These are phyloP conservation scores for Hippocampus comes DNA, from an alignment of 2,113 vertebrate species.

Conservation along the genomic window DNA sequence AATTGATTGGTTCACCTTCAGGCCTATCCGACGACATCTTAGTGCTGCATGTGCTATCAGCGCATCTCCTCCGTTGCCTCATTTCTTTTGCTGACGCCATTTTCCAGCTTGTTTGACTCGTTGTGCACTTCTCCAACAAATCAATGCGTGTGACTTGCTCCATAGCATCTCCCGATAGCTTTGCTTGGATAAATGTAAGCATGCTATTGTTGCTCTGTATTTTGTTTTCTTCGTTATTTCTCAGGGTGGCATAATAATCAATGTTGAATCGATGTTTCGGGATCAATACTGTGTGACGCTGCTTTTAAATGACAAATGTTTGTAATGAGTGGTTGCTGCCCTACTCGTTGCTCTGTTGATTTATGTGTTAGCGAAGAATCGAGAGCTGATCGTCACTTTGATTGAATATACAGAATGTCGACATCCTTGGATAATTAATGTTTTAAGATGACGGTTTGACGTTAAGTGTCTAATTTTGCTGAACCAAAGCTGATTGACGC, in stretches of 20 bases:
- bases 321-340: not conserved
- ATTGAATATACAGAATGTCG: not conserved
- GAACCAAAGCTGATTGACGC: not conserved
- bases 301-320: too few species aligned
- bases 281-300: too few species aligned
- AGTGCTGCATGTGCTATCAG: slow-evolving; percentile 53
- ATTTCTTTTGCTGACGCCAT: slow-evolving; percentile 9
- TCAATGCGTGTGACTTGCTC: not conserved
- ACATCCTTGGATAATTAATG: not conserved
- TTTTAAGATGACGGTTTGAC: not conserved
- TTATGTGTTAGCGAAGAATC: not conserved
- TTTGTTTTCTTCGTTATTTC: not conserved
- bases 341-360: not conserved
- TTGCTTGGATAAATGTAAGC: not conserved
- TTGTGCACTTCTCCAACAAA: not conserved
- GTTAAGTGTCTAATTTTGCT: not conserved
- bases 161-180: not conserved
- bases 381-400: not conserved
- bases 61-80: slow-evolving; percentile 29
- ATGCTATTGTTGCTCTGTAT: not conserved
- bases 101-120: not conserved
- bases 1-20: slow-evolving; percentile 77
- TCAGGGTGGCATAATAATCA: not conserved
- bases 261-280: not conserved
- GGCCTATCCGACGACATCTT: slow-evolving; percentile 60